Base-by-base conservation (phyloP, 23 tunicate species). In the Halocynthia aurantium region DNA sequence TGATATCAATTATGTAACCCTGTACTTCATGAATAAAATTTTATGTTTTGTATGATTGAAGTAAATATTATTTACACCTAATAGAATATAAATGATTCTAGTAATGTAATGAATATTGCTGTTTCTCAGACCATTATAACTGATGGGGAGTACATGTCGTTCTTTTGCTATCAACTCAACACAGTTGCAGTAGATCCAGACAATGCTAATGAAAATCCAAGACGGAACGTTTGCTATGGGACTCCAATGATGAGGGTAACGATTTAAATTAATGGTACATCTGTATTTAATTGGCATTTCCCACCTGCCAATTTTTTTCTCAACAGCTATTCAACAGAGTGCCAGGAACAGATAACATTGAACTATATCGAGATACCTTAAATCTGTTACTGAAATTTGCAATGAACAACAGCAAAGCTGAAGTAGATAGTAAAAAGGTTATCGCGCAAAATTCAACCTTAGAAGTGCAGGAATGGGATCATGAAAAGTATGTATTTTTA, bases 141-240 rank as follows among this genome's bases (percentile, higher is more conserved):
- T 0, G 98, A 92, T 74, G 92, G 98, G 6, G 79, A 82, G 67
- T 82, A 80, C 77, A 15, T 92, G 6, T 86, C 98, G 9, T 92
- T 92, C 77, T 92, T 82, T 67, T 86, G 88, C 22, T 92, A 92
- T 78, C 98, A 92, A 86, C 85, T 92, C 75, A 92, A 92, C 79
- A 92, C 98, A 17, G 51, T 92, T 51, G 84, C 92, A 7, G 78
- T 92, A 7, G 92, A 86, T 75, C 84, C 88, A 50, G 88, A 86
- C 22, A 92, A 86, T 63, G 50, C 75, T 20, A 66, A 66, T 5
- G 71, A 64, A 8, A 73, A 92, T 80, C 21, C 72, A 9, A 65
- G 50, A 51, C 62, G 88, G 22, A 92, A 92, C 52, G 50, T 92
- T 8, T 92, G 98, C 52, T 92, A 61, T 54, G 98, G 98, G 7